Evolutionary conservation across 2,113 vertebrate species (phyloP).

Genomic region (Erythrolamprus reginae): DNA sequence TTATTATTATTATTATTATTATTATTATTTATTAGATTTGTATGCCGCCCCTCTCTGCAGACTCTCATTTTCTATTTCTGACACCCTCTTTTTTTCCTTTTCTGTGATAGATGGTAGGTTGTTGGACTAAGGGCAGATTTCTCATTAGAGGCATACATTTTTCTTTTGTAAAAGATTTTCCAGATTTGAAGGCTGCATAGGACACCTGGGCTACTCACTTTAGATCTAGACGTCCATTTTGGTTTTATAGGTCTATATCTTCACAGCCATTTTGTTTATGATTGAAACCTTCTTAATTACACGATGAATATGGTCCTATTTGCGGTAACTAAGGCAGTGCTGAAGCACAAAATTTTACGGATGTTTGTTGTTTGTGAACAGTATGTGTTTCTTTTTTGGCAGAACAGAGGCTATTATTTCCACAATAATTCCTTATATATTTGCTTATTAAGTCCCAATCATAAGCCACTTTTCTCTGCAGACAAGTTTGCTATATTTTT

Average conservation of each 20-base stretch:
- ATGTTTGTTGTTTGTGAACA: neutral
- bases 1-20: too few species aligned
- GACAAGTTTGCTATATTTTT: neutral
- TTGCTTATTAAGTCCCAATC: neutral
- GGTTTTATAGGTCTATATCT: neutral
- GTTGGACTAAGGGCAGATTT: neutral
- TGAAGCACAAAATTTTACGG: neutral
- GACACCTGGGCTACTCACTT: neutral
- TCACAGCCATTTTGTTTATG: neutral
- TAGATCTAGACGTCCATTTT: neutral
- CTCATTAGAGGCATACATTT: neutral
- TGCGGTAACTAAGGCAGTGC: too few species aligned
- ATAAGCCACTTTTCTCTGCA: neutral
- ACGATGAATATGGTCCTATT: neutral
- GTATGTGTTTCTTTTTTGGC: neutral
- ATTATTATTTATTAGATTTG: too few species aligned
- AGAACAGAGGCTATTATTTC: neutral
- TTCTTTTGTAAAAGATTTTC: neutral
- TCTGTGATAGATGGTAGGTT: neutral
- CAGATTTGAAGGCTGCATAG: neutral
- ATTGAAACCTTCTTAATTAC: neutral
- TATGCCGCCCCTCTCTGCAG: too few species aligned
- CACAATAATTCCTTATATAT: neutral
- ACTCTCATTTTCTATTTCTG: neutral
- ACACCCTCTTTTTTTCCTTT: neutral